Percentiles rank a stretch among this genome's conserved stretches.
Conservation (phyloP, 2,797 vertebrate species). For the Bothrops alternatus region DNA sequence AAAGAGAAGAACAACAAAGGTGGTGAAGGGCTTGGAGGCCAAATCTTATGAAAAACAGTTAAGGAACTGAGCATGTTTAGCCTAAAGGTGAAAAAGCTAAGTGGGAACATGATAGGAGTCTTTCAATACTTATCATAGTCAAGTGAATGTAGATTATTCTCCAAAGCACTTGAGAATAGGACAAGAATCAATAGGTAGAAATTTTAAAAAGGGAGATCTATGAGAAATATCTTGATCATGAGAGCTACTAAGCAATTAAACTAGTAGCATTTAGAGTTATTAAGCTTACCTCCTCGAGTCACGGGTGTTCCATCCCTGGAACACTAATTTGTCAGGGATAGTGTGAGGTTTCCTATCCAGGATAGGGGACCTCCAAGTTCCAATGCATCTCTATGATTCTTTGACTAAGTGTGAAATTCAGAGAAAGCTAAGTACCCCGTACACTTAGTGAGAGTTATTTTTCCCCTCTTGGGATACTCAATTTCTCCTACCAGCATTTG, state of each 20-base stretch:
- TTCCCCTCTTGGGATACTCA: not conserved
- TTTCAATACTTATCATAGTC: not conserved
- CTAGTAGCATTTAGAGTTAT: not conserved
- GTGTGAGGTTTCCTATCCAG: not conserved
- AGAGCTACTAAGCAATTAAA: not conserved
- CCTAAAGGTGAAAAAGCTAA: not conserved
- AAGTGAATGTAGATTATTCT: not conserved
- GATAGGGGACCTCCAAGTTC: not conserved
- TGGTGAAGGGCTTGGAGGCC: too few species aligned
- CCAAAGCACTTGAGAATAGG: not conserved
- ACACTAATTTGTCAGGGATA: not conserved
- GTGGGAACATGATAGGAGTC: not conserved
- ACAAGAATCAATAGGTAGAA: not conserved
- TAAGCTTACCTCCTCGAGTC: not conserved
- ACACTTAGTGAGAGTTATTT: not conserved
- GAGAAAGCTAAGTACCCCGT: not conserved
- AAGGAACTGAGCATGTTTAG: not conserved
- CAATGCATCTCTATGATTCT: not conserved
- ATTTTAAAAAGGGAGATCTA: not conserved
- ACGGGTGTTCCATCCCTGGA: not conserved
- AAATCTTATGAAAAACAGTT: not conserved
- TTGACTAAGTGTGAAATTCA: not conserved
- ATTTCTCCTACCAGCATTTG: not conserved
- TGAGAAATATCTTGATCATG: not conserved
- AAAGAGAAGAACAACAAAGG: too few species aligned